Percentiles rank a stretch among this genome's conserved stretches.
These are phyloP conservation scores for Melanophora roralis DNA, from an alignment of 2,888 invertebrate genomes.

Conservation along the genomic window DNA sequence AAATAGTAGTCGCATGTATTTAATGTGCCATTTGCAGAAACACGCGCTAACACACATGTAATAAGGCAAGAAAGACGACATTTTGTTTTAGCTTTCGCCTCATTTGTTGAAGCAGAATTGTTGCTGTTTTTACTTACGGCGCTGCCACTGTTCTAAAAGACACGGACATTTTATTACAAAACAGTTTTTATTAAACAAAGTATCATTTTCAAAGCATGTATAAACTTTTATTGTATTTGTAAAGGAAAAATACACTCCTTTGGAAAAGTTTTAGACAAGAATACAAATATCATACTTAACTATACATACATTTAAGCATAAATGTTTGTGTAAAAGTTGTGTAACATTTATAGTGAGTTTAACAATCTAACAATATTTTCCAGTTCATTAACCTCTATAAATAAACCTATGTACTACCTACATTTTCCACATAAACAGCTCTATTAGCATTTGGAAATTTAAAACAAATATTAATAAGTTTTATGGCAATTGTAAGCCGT, in stretches of 20 bases:
- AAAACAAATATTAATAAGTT: not conserved
- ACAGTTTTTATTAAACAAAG: conserved; percentile 24
- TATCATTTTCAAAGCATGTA: not conserved
- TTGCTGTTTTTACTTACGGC: conserved; percentile 23
- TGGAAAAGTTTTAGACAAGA: not conserved
- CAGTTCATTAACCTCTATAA: conserved; percentile 58
- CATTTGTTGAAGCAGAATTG: conserved; percentile 45
- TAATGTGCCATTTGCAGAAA: not conserved
- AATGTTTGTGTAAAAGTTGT: not conserved
- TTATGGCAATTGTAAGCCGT: not conserved
- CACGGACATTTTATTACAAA: conserved; percentile 22
- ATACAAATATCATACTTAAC: not conserved
- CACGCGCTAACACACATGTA: not conserved
- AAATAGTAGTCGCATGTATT: not conserved
- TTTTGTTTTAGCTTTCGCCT: conserved; percentile 20
- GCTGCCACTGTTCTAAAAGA: conserved; percentile 6
- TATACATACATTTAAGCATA: not conserved
- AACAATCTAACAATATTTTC: conserved; percentile 53
- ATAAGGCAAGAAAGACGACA: conserved; percentile 13
- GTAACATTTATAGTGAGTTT: not conserved
- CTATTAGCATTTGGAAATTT: conserved; percentile 1
- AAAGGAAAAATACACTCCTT: not conserved
- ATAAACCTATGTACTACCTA: conserved; percentile 52
- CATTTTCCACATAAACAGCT: conserved; percentile 49
- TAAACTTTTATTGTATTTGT: not conserved